A percentile compares a stretch with the other conserved stretches of the same genome.
phyloP scores from a whole-genome alignment of 2,113 vertebrate species.

The Cisticola juncidis region DNA sequence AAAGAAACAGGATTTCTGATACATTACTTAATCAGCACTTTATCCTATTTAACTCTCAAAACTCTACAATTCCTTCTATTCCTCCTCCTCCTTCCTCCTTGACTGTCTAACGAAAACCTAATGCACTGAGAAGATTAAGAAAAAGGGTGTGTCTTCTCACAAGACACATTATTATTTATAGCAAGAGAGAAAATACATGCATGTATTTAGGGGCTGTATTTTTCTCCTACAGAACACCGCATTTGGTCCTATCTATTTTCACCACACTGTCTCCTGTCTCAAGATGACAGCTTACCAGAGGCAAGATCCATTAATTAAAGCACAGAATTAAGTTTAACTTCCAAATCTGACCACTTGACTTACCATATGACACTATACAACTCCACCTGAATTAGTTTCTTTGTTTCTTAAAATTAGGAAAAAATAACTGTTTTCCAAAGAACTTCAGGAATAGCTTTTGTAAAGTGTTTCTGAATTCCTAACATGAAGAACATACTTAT shows the following conservation, averaged over 20 bases:
- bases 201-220: not conserved
- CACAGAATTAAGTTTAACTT: not conserved
- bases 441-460: not conserved
- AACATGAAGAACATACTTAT: not conserved
- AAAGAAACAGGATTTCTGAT: not conserved
- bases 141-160: not conserved
- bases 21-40: not conserved
- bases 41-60: not conserved
- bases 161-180: too few species aligned
- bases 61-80: not conserved
- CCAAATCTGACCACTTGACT: not conserved
- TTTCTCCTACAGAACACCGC: not conserved
- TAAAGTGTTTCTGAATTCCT: not conserved
- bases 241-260: not conserved
- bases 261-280: not conserved
- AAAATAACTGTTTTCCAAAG: not conserved
- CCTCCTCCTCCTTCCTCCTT: not conserved
- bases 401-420: not conserved
- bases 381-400: not conserved
- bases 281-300: not conserved
- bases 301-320: not conserved
- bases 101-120: not conserved
- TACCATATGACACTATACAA: not conserved
- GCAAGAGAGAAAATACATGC: not conserved
- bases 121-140: not conserved